These are phyloP conservation scores for Maconellicoccus hirsutus DNA, from an alignment of 1,140 invertebrate genomes.

Conservation along the genomic window DNA sequence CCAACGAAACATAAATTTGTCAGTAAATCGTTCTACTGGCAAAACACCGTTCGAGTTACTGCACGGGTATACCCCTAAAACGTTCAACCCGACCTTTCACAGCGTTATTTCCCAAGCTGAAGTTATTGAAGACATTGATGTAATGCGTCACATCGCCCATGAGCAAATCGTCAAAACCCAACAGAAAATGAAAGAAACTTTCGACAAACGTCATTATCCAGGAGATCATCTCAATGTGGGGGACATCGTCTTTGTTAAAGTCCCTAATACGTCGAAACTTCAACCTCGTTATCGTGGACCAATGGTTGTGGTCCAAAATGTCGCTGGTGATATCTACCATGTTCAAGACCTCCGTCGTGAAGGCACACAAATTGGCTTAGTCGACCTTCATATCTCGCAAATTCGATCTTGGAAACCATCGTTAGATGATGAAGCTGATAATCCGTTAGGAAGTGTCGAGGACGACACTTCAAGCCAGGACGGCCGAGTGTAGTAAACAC, in stretches of 20 bases:
- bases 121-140: background rate
- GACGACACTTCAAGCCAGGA: too few relatives aligned
- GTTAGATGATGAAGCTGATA: too few relatives aligned
- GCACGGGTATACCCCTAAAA: background rate
- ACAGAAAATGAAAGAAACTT: background rate
- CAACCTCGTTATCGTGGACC: conserved; percentile 12
- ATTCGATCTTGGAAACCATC: too few relatives aligned
- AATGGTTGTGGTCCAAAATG: background rate
- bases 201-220: background rate
- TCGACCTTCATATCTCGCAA: background rate
- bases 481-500: too few relatives aligned
- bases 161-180: background rate
- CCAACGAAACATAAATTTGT: background rate
- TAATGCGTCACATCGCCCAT: background rate
- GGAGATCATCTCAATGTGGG: background rate
- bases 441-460: too few relatives aligned
- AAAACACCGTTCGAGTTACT: too few relatives aligned
- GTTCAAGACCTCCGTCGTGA: too few relatives aligned
- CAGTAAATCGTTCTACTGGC: background rate
- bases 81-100: too few relatives aligned
- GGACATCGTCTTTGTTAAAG: background rate
- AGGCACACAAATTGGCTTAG: too few relatives aligned
- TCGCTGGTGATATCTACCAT: background rate
- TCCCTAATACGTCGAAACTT: background rate
- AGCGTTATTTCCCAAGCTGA: background rate